These are phyloP conservation scores for Drosophila quinaria DNA, from an alignment of 2,888 invertebrate genomes.

Conservation along the genomic window DNA sequence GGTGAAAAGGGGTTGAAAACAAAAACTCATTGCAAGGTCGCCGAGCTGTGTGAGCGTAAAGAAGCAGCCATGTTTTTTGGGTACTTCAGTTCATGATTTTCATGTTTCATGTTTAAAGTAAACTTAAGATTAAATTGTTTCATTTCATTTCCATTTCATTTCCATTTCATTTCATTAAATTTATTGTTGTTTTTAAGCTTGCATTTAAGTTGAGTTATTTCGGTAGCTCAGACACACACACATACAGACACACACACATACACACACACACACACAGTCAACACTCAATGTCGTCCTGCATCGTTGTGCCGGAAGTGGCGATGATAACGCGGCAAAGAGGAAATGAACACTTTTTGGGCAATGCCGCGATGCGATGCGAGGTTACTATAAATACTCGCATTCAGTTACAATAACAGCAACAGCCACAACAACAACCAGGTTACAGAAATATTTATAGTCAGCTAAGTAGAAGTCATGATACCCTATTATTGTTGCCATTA, in stretches of 20 bases:
- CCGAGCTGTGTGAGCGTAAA: not conserved
- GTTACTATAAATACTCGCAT: constrained; percentile 51
- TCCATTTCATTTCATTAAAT: constrained; percentile 8
- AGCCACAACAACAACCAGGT: constrained; percentile 15
- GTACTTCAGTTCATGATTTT: not conserved
- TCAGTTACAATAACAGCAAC: constrained; percentile 16
- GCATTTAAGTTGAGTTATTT: constrained; percentile 51
- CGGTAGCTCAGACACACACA: not conserved
- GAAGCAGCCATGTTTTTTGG: not conserved
- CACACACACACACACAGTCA: constrained; percentile 6
- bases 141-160: constrained; percentile 17
- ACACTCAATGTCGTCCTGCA: constrained; percentile 56
- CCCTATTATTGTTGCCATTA: too few species aligned
- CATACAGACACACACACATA: not conserved
- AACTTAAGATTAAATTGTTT: constrained; percentile 23
- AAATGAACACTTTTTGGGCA: constrained; percentile 81
- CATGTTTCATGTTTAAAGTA: constrained; percentile 5
- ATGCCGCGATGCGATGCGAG: constrained; percentile 36
- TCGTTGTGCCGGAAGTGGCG: constrained; percentile 70
- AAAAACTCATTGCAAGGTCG: constrained; percentile 11
- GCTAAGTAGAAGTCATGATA: constrained; percentile 1
- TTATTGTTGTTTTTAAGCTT: constrained; percentile 44
- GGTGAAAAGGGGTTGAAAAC: not conserved
- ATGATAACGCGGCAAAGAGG: constrained; percentile 79
- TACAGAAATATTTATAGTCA: not conserved